Conservation (phyloP, 2,888 invertebrate species). For the Gibbula magus region DNA sequence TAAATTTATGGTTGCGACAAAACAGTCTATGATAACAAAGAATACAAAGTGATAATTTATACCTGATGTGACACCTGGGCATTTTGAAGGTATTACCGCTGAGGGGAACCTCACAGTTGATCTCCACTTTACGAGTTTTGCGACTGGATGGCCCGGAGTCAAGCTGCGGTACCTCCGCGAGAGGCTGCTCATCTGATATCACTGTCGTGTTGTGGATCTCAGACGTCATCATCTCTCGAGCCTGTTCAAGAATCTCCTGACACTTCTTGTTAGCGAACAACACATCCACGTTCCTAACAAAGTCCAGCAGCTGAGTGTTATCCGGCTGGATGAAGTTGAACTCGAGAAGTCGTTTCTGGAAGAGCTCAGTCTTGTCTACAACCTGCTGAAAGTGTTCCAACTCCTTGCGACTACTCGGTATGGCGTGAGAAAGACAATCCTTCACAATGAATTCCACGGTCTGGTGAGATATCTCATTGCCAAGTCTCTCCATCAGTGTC, state of each 20-base stretch:
- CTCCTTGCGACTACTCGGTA: slow-evolving; percentile 85
- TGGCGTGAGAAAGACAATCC: slow-evolving; percentile 84
- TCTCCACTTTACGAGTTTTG: slow-evolving; percentile 55
- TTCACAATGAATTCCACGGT: slow-evolving; percentile 83
- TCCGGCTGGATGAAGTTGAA: slow-evolving; percentile 70
- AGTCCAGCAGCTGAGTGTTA: slow-evolving; percentile 80
- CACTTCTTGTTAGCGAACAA: slow-evolving; percentile 87
- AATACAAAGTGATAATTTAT: slow-evolving; percentile 28
- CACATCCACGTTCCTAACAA: slow-evolving; percentile 84
- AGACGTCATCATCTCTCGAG: slow-evolving; percentile 85
- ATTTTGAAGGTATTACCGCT: slow-evolving; percentile 75
- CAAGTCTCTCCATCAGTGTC: slow-evolving; percentile 77
- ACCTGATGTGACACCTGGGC: slow-evolving; percentile 79
- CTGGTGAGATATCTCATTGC: slow-evolving; percentile 78
- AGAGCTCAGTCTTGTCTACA: slow-evolving; percentile 81
- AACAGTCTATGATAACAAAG: not conserved
- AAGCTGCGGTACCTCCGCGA: slow-evolving; percentile 56
- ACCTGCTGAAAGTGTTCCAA: slow-evolving; percentile 82
- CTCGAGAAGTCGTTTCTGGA: slow-evolving; percentile 81
- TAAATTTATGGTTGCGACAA: not conserved
- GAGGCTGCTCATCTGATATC: slow-evolving; percentile 56
- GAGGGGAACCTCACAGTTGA: slow-evolving; percentile 55
- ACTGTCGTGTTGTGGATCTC: slow-evolving; percentile 84
- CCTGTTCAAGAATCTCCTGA: slow-evolving; percentile 82
- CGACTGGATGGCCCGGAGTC: slow-evolving; percentile 50